Conservation (phyloP, 2,797 vertebrate species). For the Ambastaia sidthimunki region DNA sequence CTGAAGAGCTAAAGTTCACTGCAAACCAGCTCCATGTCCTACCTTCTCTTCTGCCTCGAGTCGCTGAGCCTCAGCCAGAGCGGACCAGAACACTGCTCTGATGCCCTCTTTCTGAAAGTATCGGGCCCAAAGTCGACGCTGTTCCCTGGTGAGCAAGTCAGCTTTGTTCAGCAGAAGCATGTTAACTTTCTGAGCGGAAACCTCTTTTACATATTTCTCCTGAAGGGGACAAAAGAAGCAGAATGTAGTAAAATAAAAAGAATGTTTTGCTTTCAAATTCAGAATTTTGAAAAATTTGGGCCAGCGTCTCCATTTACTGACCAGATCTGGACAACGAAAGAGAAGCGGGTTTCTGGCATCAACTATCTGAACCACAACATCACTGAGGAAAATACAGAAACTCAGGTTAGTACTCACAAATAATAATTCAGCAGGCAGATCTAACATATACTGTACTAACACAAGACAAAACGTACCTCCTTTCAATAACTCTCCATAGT, state of each 20-base stretch:
- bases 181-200: slow-evolving; percentile 87
- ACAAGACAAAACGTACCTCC: slow-evolving; percentile 79
- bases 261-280: background rate
- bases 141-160: slow-evolving; percentile 86
- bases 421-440: background rate
- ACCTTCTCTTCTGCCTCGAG: slow-evolving; percentile 84
- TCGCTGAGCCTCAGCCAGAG: slow-evolving; percentile 82
- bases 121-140: slow-evolving; percentile 86
- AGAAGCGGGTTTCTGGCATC: slow-evolving; percentile 94
- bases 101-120: slow-evolving; percentile 88
- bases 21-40: slow-evolving; percentile 31
- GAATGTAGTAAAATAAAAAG: background rate
- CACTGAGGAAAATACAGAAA: slow-evolving; percentile 74
- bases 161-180: slow-evolving; percentile 95
- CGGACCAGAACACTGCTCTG: slow-evolving; percentile 95
- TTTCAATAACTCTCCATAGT: slow-evolving; percentile 97
- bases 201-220: slow-evolving; percentile 91
- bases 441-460: background rate
- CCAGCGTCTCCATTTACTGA: slow-evolving; percentile 69
- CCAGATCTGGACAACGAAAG: slow-evolving; percentile 93
- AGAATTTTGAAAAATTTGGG: background rate
- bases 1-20: background rate
- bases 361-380: slow-evolving; percentile 94
- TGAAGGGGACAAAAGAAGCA: slow-evolving; percentile 55
- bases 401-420: background rate